Percentiles rank a stretch among this genome's conserved stretches.
These are phyloP conservation scores for Dendrolimus punctatus DNA, from an alignment of 1,140 invertebrate genomes.

Conservation along the genomic window DNA sequence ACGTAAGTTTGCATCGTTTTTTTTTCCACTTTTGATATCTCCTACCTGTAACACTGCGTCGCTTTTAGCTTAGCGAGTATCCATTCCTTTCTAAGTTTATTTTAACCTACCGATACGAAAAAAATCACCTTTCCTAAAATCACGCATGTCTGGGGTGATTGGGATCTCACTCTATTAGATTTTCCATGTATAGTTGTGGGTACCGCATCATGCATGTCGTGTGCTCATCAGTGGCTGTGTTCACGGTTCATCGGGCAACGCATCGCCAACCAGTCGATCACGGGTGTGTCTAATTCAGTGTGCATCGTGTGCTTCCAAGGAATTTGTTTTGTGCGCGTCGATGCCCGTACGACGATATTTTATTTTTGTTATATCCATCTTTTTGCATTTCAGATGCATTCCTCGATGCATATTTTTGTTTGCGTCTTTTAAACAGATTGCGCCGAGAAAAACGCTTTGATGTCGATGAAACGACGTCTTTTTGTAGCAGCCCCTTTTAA, in stretches of 20 bases:
- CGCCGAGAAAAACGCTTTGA: conserved; percentile 38
- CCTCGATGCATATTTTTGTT: conserved; percentile 42
- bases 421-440: conserved; percentile 35
- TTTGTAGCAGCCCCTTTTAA: conserved; percentile 12
- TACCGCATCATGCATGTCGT: too few species aligned
- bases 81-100: too few species aligned
- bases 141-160: too few species aligned
- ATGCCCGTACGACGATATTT: conserved; percentile 43
- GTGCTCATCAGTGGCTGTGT: conserved; percentile 12
- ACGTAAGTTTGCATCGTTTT: too few species aligned
- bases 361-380: conserved; percentile 55
- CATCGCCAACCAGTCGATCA: conserved; percentile 47
- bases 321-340: conserved; percentile 52
- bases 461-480: conserved; percentile 19
- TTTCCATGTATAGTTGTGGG: too few species aligned
- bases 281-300: conserved; percentile 62
- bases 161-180: too few species aligned
- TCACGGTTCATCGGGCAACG: conserved; percentile 44
- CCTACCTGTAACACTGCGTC: too few species aligned
- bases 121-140: too few species aligned
- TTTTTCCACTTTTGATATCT: too few species aligned
- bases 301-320: conserved; percentile 52
- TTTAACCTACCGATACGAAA: too few species aligned
- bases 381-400: conserved; percentile 44
- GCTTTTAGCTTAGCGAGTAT: too few species aligned